Evolutionary conservation across 2,797 vertebrate genomes (phyloP), one percentile per base, ranked within the genome.

Genomic region (Catharus ustulatus): DNA sequence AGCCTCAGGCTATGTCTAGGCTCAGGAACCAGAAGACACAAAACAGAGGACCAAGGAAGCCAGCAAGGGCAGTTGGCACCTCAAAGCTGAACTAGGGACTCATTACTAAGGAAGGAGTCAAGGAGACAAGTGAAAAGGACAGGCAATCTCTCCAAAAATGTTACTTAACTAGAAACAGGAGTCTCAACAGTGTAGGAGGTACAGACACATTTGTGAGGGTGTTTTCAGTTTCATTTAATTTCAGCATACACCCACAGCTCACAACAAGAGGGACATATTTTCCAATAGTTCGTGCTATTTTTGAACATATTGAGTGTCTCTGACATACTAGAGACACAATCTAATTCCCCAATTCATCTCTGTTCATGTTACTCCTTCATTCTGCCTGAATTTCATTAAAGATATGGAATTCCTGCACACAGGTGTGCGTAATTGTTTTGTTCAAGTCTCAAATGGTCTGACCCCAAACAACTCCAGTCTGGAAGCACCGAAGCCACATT

Each of bases 161-260:
- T 62, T 84, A 64, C 87, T 86, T 85, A 89, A 75, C 67, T 58
- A 89, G 66, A 88, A 92, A 94, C 80, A 89, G 40, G 59, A 87
- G 46, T n/a, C 71, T 73, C 74, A 84, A 94, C 85, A 84, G 38
- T 9, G 86, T 87, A 91, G 90, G 88, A 94, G 49, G 75, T 34
- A 45, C 59, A 95, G 79, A 91, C 34, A 61, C 23, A 81, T 76
- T 88, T 84, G 67, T 40, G 49, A 84, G 49, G 42, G 71, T 76
- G 63, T 84, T 94, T 95, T 94, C 90, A 76, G 87, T 79, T 74
- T 92, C 54, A 67, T 86, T 80, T 68, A 30, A 89, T 91, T 92
- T 91, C 89, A 86, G 59, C 49, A 61, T 76, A 92, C 91, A 59
- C 67, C 83, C 85, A 96, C 92, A 86, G 85, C 84, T 81, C 30